Percentiles rank a stretch among this genome's conserved stretches.
Evolutionary conservation across 2,888 invertebrate genomes (phyloP).

Genomic region (Dryocosmus kuriphilus): DNA sequence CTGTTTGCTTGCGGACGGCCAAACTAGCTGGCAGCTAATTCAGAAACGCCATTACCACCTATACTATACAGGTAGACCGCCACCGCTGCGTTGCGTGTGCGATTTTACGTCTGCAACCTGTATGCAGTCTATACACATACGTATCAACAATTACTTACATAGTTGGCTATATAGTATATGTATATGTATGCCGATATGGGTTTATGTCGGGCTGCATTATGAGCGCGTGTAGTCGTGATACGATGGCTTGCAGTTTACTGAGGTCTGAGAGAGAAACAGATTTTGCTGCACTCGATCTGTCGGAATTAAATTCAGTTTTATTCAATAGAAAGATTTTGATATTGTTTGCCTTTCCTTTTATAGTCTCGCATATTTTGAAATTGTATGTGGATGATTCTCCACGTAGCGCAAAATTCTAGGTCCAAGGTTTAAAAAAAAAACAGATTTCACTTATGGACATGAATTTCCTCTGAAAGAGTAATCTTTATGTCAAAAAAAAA

Average conservation of each 20-base stretch:
- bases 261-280: conserved; percentile 14
- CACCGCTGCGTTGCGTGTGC: conserved; percentile 51
- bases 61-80: conserved; percentile 53
- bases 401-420: no score
- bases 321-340: conserved; percentile 2
- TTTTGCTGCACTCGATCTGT: conserved; percentile 17
- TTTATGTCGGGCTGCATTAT: conserved; percentile 27
- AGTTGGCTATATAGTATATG: background rate
- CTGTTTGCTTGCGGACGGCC: conserved; percentile 77
- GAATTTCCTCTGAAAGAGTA: no score
- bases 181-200: background rate
- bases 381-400: no score
- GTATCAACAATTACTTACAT: background rate
- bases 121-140: background rate
- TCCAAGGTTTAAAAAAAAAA: no score
- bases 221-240: conserved; percentile 14
- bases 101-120: conserved; percentile 41
- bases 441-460: no score
- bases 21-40: conserved; percentile 76
- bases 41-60: conserved; percentile 76
- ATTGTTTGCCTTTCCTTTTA: background rate
- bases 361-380: no score
- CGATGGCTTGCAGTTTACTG: background rate
- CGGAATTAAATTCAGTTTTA: conserved; percentile 20
- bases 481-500: no score